A percentile compares a stretch with the other conserved stretches of the same genome.
phyloP scores from a whole-genome alignment of 1,140 invertebrate species.

The Platorchestia sp. region DNA sequence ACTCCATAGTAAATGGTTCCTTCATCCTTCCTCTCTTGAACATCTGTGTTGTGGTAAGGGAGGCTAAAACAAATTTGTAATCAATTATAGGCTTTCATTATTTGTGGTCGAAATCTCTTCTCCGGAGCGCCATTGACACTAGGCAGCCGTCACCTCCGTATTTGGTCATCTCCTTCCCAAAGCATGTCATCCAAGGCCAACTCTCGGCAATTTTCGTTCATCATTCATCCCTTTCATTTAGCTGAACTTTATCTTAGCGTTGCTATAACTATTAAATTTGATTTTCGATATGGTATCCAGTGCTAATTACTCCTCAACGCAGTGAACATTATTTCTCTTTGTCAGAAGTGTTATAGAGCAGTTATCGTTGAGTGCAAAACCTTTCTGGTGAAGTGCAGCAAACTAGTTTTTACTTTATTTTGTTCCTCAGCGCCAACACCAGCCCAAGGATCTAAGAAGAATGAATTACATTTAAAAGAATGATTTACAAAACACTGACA shows the following conservation, averaged over 20 bases:
- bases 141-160: not conserved
- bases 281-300: not conserved
- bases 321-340: not conserved
- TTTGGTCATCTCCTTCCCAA: not conserved
- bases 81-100: too few relatives aligned
- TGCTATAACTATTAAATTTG: not conserved
- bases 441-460: not conserved
- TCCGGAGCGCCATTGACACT: not conserved
- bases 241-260: not conserved
- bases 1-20: too few relatives aligned
- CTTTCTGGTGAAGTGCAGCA: not conserved
- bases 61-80: too few relatives aligned
- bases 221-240: not conserved
- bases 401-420: not conserved
- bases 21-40: too few relatives aligned
- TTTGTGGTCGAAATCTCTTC: not conserved
- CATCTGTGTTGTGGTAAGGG: too few relatives aligned
- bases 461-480: too few relatives aligned
- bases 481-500: too few relatives aligned
- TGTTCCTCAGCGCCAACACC: not conserved
- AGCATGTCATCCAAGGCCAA: too few relatives aligned
- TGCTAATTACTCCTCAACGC: not conserved
- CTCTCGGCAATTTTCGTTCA: too few relatives aligned
- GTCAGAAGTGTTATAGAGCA: not conserved
- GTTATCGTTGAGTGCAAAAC: not conserved